Conservation (phyloP, 2,113 vertebrate species). For the Tyrannus savana region DNA sequence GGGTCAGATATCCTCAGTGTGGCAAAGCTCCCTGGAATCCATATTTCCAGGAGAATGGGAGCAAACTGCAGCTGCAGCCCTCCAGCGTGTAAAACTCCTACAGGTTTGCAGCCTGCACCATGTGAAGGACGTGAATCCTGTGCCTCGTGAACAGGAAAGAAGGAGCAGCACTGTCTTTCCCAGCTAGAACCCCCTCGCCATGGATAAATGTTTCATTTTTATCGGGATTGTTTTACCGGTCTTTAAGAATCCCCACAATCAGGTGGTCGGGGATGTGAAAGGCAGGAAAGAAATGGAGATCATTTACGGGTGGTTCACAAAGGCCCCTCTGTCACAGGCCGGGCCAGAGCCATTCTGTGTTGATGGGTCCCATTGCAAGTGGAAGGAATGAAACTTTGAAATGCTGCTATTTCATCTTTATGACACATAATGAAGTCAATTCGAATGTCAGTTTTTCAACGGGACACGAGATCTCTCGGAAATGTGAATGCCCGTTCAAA, state of each 20-base stretch:
- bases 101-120: neutral
- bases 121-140: neutral
- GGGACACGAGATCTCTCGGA: neutral
- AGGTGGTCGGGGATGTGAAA: neutral
- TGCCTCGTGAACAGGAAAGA: neutral
- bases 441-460: conserved; percentile 27
- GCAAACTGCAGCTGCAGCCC: neutral
- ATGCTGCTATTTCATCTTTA: conserved; percentile 47
- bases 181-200: neutral
- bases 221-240: neutral
- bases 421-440: conserved; percentile 39
- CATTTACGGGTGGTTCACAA: conserved; percentile 12
- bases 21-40: neutral
- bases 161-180: neutral
- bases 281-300: neutral
- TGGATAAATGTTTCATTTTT: neutral
- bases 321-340: neutral
- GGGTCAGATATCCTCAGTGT: neutral
- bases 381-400: conserved; percentile 18
- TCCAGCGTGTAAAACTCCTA: neutral
- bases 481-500: conserved; percentile 6
- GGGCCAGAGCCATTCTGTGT: neutral
- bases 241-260: neutral
- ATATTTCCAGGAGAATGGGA: neutral
- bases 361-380: conserved; percentile 21